phyloP scores from a whole-genome alignment of 2,797 vertebrate genomes.

The Eulemur albifrons region DNA sequence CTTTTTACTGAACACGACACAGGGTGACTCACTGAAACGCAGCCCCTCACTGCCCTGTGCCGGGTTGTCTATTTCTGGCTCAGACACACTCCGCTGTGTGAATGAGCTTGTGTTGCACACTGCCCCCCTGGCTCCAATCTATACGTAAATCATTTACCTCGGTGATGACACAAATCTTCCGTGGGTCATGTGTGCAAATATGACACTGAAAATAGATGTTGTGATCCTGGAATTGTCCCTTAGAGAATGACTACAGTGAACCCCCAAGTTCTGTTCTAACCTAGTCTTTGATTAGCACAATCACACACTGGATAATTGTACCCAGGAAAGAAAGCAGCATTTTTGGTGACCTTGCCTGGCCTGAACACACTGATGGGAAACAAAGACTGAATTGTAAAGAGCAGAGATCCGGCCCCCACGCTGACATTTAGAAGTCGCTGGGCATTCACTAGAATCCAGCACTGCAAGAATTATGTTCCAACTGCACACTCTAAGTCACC shows the following conservation, averaged over 20 bases:
- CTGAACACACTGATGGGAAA: not conserved
- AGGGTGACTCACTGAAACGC: fast-evolving
- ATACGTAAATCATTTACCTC: not conserved
- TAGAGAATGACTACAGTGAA: not conserved
- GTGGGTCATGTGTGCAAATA: not conserved
- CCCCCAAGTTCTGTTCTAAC: not conserved
- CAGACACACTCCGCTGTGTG: not conserved
- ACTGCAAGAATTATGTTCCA: not conserved
- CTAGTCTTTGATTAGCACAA: not conserved
- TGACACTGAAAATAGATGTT: not conserved
- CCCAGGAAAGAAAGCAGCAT: not conserved
- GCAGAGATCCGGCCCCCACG: not conserved
- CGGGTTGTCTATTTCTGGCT: not conserved
- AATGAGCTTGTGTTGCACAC: not conserved
- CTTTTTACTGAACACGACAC: not conserved
- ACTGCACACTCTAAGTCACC: not conserved
- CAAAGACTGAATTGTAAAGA: not conserved
- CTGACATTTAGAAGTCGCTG: not conserved
- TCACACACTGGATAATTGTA: conserved; percentile 15
- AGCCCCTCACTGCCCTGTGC: fast-evolving
- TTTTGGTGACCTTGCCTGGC: not conserved
- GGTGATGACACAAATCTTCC: not conserved
- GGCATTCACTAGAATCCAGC: not conserved
- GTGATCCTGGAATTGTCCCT: not conserved
- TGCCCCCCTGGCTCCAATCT: not conserved